These are phyloP conservation scores for Allophyes oxyacanthae DNA, from an alignment of 2,888 invertebrate genomes.

Conservation along the genomic window DNA sequence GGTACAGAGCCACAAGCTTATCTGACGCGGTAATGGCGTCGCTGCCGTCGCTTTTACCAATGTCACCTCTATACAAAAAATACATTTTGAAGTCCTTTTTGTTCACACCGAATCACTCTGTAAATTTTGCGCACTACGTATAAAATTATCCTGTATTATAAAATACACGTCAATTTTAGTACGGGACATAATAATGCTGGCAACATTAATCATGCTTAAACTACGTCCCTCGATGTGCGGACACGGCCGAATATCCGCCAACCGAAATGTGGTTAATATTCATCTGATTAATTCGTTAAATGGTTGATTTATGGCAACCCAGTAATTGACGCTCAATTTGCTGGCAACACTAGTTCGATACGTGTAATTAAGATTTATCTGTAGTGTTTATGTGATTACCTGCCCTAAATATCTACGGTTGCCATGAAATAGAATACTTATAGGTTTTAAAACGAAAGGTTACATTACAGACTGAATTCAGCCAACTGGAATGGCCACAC, in stretches of 20 bases:
- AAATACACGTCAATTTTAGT: constrained; percentile 1
- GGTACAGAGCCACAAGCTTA: neutral
- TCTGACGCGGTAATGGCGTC: too few species aligned
- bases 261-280: constrained; percentile 60
- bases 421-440: too few species aligned
- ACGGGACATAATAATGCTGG: constrained; percentile 30
- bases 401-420: too few species aligned
- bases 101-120: neutral
- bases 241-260: constrained; percentile 36
- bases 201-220: constrained; percentile 54
- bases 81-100: too few species aligned
- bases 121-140: too few species aligned
- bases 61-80: too few species aligned
- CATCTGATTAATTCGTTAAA: constrained; percentile 61
- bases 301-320: constrained; percentile 53
- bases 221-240: constrained; percentile 24
- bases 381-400: neutral
- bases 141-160: neutral
- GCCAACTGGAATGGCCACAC: too few species aligned
- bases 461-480: too few species aligned
- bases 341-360: constrained; percentile 39
- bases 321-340: constrained; percentile 52
- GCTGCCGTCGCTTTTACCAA: too few species aligned
- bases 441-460: too few species aligned
- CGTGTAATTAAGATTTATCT: constrained; percentile 43